Percentiles rank a stretch among this genome's conserved stretches.
Evolutionary conservation across 2,113 vertebrate genomes (phyloP).

Genomic region (Syngnathus floridae): DNA sequence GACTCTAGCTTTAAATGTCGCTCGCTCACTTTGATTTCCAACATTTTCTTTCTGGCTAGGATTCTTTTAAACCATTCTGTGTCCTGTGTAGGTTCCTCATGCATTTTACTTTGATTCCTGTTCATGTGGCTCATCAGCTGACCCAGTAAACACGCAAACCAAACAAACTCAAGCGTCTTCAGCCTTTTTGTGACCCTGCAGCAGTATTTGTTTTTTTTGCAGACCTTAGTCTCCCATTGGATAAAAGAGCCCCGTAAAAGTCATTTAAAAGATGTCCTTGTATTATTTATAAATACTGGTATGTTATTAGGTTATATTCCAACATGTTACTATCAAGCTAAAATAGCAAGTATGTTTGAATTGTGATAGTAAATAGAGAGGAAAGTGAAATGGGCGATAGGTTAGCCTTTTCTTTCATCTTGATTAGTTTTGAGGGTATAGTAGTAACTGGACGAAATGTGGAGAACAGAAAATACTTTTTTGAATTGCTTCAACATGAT

Average conservation of each 20-base stretch:
- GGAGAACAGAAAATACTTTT: constrained; percentile 18
- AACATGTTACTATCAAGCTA: too few species aligned
- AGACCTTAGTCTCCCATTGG: background rate
- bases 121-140: background rate
- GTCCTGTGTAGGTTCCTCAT: constrained; percentile 3
- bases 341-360: too few species aligned
- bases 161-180: background rate
- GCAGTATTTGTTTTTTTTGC: background rate
- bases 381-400: background rate
- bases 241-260: too few species aligned
- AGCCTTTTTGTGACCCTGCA: background rate
- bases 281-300: too few species aligned
- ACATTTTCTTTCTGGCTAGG: constrained; percentile 34
- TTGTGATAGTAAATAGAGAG: too few species aligned
- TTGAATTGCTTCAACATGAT: constrained; percentile 48
- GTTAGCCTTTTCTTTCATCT: background rate
- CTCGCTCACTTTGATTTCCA: constrained; percentile 38
- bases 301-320: too few species aligned
- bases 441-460: background rate
- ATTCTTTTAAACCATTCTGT: constrained; percentile 24
- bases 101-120: constrained; percentile 15
- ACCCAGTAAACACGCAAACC: background rate
- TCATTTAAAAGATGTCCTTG: too few species aligned
- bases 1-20: constrained; percentile 49
- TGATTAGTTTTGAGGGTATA: background rate